Conservation (phyloP, 2,113 vertebrate genomes). For the Scolopax mira region DNA sequence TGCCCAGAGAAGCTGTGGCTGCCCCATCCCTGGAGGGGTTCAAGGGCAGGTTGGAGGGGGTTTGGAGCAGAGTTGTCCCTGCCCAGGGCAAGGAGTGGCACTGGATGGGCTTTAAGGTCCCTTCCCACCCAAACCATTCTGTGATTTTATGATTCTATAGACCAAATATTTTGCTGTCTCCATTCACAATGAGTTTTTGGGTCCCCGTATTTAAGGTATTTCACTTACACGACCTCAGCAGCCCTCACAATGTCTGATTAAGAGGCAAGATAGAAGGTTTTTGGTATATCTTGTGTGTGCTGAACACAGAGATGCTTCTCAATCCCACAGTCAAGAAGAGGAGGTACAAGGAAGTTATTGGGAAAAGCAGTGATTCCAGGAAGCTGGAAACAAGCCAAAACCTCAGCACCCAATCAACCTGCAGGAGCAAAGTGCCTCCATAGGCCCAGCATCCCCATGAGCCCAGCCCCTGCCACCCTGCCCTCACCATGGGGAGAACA, state of each 20-base stretch:
- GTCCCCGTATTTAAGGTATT: background rate
- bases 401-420: background rate
- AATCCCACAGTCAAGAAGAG: background rate
- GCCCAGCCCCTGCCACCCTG: background rate
- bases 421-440: background rate
- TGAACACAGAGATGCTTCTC: background rate
- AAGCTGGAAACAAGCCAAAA: background rate
- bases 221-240: accelerated
- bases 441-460: accelerated
- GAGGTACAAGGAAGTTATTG: background rate
- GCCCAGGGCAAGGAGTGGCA: background rate
- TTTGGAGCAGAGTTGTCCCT: background rate
- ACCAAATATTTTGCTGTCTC: background rate
- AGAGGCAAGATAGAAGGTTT: background rate
- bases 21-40: too few relatives aligned
- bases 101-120: background rate
- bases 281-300: background rate
- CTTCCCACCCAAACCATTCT: background rate
- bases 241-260: background rate
- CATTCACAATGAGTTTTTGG: background rate
- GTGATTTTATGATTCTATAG: background rate
- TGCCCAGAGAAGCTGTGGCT: too few relatives aligned
- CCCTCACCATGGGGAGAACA: too few relatives aligned
- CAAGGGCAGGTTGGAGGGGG: background rate
- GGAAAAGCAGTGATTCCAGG: background rate